Percentiles rank a stretch among this genome's conserved stretches.
These are phyloP conservation scores for Mimumesa dahlbomi DNA, from an alignment of 2,888 invertebrate species.

Conservation along the genomic window DNA sequence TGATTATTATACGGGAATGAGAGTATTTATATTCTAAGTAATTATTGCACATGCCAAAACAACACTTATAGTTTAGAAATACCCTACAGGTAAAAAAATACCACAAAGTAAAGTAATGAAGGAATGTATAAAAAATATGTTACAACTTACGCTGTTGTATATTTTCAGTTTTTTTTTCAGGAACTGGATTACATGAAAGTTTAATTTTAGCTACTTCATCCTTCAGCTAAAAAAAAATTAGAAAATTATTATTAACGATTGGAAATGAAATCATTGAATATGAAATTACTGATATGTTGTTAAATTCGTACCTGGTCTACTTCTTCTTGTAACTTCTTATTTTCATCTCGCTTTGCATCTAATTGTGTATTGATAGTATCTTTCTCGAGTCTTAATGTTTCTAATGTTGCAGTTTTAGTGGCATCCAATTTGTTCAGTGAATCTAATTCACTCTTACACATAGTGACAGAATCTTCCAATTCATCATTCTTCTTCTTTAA, in stretches of 20 bases:
- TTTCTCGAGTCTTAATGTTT: slow-evolving; percentile 72
- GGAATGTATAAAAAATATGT: slow-evolving; percentile 1
- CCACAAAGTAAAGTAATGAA: slow-evolving; percentile 10
- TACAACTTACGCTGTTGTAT: slow-evolving; percentile 58
- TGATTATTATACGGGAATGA: no score
- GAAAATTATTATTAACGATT: neutral
- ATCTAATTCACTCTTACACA: slow-evolving; percentile 74
- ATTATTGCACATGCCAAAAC: no score
- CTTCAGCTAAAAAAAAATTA: slow-evolving; percentile 63
- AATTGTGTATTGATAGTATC: slow-evolving; percentile 66
- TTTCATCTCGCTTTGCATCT: slow-evolving; percentile 66
- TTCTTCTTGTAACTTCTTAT: slow-evolving; percentile 70
- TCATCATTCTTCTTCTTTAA: slow-evolving; percentile 67
- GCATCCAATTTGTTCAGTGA: slow-evolving; percentile 70
- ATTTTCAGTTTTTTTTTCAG: slow-evolving; percentile 31
- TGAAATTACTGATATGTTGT: neutral
- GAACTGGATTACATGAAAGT: slow-evolving; percentile 47
- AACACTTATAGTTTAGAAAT: no score
- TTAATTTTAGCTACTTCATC: slow-evolving; percentile 69
- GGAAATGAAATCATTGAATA: no score
- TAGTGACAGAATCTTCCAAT: slow-evolving; percentile 68
- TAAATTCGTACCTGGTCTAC: slow-evolving; percentile 64
- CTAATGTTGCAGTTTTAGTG: slow-evolving; percentile 69
- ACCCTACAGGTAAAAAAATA: neutral
- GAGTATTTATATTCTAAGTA: no score